phyloP scores from a whole-genome alignment of 1,140 invertebrate genomes.

The Bombus breviceps region DNA sequence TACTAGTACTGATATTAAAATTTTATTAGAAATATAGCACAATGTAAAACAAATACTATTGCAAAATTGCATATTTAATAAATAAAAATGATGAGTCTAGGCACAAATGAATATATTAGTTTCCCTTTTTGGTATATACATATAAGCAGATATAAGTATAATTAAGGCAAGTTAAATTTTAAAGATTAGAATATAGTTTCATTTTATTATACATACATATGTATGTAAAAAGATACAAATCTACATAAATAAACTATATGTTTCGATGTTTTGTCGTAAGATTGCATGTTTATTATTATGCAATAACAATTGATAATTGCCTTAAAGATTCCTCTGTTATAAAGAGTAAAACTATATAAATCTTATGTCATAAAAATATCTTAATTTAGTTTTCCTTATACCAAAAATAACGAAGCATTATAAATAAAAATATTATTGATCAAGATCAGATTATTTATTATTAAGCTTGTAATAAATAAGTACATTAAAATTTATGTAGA shows the following conservation, averaged over 20 bases:
- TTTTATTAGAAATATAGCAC: slow-evolving; percentile 51
- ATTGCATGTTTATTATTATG: not conserved
- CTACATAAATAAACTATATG: slow-evolving; percentile 29
- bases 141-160: slow-evolving; percentile 3
- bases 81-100: slow-evolving; percentile 51
- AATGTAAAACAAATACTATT: slow-evolving; percentile 49
- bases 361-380: slow-evolving; percentile 5
- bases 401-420: slow-evolving; percentile 13
- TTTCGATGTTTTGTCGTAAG: slow-evolving; percentile 38
- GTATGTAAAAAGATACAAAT: slow-evolving; percentile 38
- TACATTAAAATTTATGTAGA: slow-evolving; percentile 16
- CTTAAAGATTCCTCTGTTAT: not conserved
- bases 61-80: slow-evolving; percentile 53
- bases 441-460: slow-evolving; percentile 12
- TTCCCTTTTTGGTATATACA: slow-evolving; percentile 20
- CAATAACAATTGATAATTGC: not conserved
- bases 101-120: slow-evolving; percentile 42
- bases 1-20: slow-evolving; percentile 47
- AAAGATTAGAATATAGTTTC: not conserved
- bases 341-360: slow-evolving; percentile 3
- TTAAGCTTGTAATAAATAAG: slow-evolving; percentile 25
- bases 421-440: slow-evolving; percentile 22
- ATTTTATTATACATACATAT: slow-evolving; percentile 44
- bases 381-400: slow-evolving; percentile 18
- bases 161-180: not conserved